phyloP scores from a whole-genome alignment of 2,888 invertebrate species.

The Caenorhabditis afra region DNA sequence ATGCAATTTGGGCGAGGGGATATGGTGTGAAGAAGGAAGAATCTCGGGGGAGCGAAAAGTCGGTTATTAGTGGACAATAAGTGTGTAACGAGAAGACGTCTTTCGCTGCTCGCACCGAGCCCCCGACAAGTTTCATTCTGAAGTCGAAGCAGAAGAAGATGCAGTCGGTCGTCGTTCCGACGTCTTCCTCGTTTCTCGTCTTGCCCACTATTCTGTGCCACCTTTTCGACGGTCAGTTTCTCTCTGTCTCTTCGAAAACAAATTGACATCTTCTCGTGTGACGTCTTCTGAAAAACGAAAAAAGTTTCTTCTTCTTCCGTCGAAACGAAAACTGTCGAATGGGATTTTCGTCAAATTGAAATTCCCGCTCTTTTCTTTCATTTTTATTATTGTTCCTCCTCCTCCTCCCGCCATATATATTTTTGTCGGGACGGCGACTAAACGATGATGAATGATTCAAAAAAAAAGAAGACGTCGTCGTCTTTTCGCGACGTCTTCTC shows the following conservation, averaged over 20 bases:
- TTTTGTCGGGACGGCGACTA: not conserved
- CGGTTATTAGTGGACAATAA: constrained; percentile 47
- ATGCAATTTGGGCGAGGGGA: too few relatives aligned
- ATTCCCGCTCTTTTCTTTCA: not conserved
- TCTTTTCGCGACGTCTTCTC: constrained; percentile 2
- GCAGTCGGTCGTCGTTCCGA: constrained; percentile 14
- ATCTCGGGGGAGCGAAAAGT: constrained; percentile 7
- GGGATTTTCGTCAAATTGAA: constrained; percentile 46
- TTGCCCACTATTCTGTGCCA: constrained; percentile 76
- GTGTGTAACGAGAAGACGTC: constrained; percentile 30
- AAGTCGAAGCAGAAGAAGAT: constrained; percentile 7
- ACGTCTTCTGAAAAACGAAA: not conserved
- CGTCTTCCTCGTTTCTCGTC: constrained; percentile 65
- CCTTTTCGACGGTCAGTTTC: constrained; percentile 72
- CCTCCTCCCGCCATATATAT: too few relatives aligned
- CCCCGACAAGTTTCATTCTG: constrained; percentile 16
- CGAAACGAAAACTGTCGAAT: constrained; percentile 16
- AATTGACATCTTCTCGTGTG: not conserved
- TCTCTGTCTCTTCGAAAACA: not conserved
- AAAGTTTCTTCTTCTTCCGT: too few relatives aligned
- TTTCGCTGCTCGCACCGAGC: not conserved
- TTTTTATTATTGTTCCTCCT: constrained; percentile 1
- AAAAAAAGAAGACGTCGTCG: not conserved
- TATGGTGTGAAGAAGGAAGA: not conserved
- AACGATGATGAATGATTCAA: constrained; percentile 58